Conservation (phyloP, 2,888 invertebrate genomes). For the Cremastobaeus sp. region DNA sequence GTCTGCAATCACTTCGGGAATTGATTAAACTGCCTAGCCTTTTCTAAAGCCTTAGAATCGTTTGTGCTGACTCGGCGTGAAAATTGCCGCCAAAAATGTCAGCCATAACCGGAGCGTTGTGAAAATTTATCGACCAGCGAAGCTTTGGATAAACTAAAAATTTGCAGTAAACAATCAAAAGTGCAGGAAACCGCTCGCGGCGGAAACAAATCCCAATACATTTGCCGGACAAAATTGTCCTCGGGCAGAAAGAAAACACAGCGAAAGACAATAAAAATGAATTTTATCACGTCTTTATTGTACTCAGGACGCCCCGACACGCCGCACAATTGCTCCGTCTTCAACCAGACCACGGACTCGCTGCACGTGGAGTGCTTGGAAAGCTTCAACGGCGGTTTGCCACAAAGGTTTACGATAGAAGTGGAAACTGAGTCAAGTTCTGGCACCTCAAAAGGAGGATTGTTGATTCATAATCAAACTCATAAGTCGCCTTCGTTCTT, state of each 20-base stretch:
- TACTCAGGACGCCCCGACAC: slow-evolving; percentile 85
- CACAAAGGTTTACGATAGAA: slow-evolving; percentile 86
- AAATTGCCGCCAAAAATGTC: too few species aligned
- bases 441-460: slow-evolving; percentile 80
- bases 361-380: slow-evolving; percentile 86
- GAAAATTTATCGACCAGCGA: too few species aligned
- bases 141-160: too few species aligned
- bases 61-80: too few species aligned
- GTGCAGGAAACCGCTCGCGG: too few species aligned
- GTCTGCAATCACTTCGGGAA: too few species aligned
- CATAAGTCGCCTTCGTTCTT: slow-evolving; percentile 82
- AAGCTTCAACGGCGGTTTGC: slow-evolving; percentile 87
- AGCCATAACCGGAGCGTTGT: too few species aligned
- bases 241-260: background rate
- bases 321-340: slow-evolving; percentile 85
- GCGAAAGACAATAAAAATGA: slow-evolving; percentile 1
- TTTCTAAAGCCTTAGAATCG: too few species aligned
- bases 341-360: slow-evolving; percentile 86
- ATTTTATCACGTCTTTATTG: slow-evolving; percentile 36
- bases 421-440: slow-evolving; percentile 79
- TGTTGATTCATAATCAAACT: slow-evolving; percentile 81
- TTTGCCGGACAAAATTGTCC: too few species aligned
- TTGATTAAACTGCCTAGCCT: too few species aligned
- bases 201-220: too few species aligned
- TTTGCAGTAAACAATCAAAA: too few species aligned